Percentiles rank a stretch among this genome's conserved stretches.
These are phyloP conservation scores for Basileuterus tristriatus DNA, from an alignment of 2,797 vertebrate species.

Conservation along the genomic window DNA sequence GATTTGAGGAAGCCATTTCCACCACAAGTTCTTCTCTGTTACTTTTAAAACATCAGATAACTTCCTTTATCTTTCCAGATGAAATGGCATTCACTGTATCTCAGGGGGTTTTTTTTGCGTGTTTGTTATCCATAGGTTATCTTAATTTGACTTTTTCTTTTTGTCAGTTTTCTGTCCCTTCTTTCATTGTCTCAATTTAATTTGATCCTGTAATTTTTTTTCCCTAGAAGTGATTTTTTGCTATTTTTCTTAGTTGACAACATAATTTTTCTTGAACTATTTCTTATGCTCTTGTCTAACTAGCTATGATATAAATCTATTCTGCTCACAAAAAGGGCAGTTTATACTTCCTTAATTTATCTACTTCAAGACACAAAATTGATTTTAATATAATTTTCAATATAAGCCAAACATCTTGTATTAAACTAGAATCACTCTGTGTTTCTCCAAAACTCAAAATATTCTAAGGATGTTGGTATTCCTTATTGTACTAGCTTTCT, in stretches of 20 bases:
- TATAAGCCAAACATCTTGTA: neutral
- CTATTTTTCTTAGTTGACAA: neutral
- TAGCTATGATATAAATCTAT: neutral
- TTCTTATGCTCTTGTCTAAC: neutral
- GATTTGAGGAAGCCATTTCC: neutral
- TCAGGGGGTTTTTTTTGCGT: neutral
- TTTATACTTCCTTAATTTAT: neutral
- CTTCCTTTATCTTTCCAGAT: neutral
- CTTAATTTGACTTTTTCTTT: neutral
- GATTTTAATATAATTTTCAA: neutral
- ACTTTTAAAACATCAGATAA: constrained; percentile 12
- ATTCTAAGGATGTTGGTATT: neutral
- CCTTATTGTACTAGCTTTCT: neutral
- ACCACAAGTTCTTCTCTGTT: neutral
- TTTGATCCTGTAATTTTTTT: neutral
- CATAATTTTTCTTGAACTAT: neutral
- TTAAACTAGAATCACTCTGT: neutral
- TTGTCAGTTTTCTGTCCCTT: neutral
- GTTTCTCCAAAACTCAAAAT: neutral
- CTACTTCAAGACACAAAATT: neutral
- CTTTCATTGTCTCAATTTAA: neutral
- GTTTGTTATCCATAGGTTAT: neutral
- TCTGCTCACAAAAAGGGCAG: neutral
- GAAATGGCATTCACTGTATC: neutral
- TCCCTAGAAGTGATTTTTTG: neutral